Evolutionary conservation across 2,797 vertebrate species (phyloP).

Genomic region (Gastrophryne carolinensis): DNA sequence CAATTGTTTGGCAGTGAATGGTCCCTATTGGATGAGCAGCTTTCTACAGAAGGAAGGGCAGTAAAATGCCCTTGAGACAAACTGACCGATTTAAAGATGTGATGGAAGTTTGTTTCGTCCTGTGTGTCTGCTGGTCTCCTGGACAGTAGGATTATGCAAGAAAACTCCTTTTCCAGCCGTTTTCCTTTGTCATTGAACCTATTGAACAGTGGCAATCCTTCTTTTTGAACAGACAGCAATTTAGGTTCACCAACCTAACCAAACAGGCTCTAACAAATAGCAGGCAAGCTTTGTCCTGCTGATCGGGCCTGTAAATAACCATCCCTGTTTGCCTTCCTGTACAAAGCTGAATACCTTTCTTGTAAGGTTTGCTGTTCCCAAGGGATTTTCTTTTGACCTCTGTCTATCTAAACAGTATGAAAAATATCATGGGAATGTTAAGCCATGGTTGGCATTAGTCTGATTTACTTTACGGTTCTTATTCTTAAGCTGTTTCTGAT

Average conservation of each 20-base stretch:
- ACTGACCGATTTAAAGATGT: too few species aligned
- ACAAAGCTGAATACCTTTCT: not conserved
- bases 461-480: too few species aligned
- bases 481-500: too few species aligned
- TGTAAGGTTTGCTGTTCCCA: slow-evolving; percentile 37
- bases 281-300: not conserved
- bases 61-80: too few species aligned
- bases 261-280: not conserved
- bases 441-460: too few species aligned
- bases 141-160: not conserved
- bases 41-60: too few species aligned
- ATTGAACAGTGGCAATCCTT: not conserved
- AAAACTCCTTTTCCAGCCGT: not conserved
- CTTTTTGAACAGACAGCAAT: not conserved
- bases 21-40: too few species aligned
- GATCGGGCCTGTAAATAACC: slow-evolving; percentile 12
- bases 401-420: not conserved
- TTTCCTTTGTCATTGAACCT: not conserved
- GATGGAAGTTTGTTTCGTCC: too few species aligned
- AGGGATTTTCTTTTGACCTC: slow-evolving; percentile 10
- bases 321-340: slow-evolving; percentile 11
- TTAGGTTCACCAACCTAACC: not conserved
- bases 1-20: too few species aligned
- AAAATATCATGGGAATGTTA: too few species aligned
- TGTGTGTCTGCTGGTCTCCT: not conserved